Evolutionary conservation across 2,113 vertebrate species (phyloP).

Genomic region (Haplochromis burtoni): DNA sequence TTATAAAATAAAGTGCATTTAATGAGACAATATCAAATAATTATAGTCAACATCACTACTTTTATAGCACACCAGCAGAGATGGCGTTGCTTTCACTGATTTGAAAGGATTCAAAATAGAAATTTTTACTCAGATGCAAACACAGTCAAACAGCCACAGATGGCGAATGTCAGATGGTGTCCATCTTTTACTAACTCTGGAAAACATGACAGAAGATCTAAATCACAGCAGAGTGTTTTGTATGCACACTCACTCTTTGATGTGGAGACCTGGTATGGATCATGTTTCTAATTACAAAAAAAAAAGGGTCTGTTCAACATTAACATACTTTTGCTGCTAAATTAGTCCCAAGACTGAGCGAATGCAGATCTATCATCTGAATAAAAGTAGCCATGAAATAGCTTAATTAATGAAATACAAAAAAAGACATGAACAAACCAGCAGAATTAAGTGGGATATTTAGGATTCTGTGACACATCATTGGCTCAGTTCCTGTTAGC

Average conservation of each 20-base stretch:
- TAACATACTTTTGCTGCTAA: not conserved
- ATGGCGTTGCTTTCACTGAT: not conserved
- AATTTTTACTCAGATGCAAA: conserved; percentile 18
- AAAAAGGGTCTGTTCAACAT: not conserved
- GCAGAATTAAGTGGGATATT: not conserved
- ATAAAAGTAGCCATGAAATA: not conserved
- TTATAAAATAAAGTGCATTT: not conserved
- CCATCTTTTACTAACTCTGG: conserved; percentile 15
- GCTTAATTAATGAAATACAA: not conserved
- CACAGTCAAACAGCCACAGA: conserved; percentile 25
- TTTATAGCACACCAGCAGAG: not conserved
- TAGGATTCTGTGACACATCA: not conserved
- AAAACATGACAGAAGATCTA: conserved; percentile 39
- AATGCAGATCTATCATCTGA: not conserved
- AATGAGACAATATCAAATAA: not conserved
- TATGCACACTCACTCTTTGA: conserved; percentile 4
- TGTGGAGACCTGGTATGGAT: not conserved
- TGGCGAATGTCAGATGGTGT: conserved; percentile 25
- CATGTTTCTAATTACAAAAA: not conserved
- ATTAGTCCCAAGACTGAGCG: not conserved
- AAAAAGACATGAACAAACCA: not conserved
- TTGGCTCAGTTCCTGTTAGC: not conserved
- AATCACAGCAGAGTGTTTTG: conserved; percentile 32
- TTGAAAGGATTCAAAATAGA: not conserved
- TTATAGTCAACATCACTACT: not conserved